Evolutionary conservation across 2,888 invertebrate genomes (phyloP), one percentile per base, ranked within the genome.

Genomic region (Scaptomyza tumidula): DNA sequence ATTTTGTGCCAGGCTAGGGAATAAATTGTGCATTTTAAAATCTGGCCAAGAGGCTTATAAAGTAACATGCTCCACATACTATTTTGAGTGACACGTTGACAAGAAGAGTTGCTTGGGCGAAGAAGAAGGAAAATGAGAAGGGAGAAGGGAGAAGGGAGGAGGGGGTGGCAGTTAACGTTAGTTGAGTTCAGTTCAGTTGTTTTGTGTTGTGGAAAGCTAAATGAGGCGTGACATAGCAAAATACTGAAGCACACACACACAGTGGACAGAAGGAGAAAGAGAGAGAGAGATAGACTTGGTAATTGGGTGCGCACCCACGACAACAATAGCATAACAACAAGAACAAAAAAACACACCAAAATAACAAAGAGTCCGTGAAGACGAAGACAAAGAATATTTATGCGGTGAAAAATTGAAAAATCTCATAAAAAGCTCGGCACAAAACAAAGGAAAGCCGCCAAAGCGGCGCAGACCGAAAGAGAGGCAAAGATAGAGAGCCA

Each of bases 191-290:
- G 58, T 57, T 61, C 58, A 55, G 61, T 67, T 61, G 41, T 41
- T 16, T 41, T 16, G 16, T 41, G 82, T 69, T 88, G 83, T 73
- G 86, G 76, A 86, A 88, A 88, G 71, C 88, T 85, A 83, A 83
- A 83, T 83, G 82, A 83, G 88, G 88, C 82, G 76, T 83, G 88
- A 88, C 82, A 83, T 71, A 63, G 87, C 24, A 82, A 85, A 80
- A 69, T 66, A 27, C 9, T 9, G 68, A 77, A 52, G 66, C 61
- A 62, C 64, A 57, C 72, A 57, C 72, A 66, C 50, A 54, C 52
- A 71, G 24, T 27, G 52, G 58, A 27, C 43, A 55, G 39, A 61
- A 49, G 11, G 7, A 4, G 10, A 53, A 19, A 35, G 14, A 58
- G n/a, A 37, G 13, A 29, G 33, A 14, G 33, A 14, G 14, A 9